These are phyloP conservation scores for Lindbergichthys nudifrons DNA, from an alignment of 2,797 vertebrate species.

Conservation along the genomic window DNA sequence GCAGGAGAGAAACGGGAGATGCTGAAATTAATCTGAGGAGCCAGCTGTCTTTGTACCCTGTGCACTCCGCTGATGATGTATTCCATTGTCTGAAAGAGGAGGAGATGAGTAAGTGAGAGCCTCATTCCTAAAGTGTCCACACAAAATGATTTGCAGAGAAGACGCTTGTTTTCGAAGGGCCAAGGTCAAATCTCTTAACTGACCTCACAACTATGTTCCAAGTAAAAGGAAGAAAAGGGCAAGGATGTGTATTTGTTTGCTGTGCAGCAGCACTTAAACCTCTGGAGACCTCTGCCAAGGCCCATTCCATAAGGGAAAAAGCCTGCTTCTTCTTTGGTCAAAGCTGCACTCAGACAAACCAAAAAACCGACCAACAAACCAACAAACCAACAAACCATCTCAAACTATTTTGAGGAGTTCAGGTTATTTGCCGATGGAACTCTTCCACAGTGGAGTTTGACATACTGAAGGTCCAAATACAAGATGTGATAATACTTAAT, in stretches of 20 bases:
- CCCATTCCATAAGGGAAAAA: too few species aligned
- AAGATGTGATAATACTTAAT: not conserved
- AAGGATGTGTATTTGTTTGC: not conserved
- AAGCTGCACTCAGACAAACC: too few species aligned
- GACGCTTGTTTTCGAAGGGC: constrained; percentile 18
- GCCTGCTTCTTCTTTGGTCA: too few species aligned
- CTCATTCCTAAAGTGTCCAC: constrained; percentile 45
- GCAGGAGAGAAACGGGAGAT: constrained; percentile 56
- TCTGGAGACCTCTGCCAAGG: not conserved
- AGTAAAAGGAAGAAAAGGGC: not conserved
- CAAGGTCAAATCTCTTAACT: constrained; percentile 46
- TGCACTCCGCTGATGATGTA: constrained; percentile 75
- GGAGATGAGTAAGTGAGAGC: constrained; percentile 59
- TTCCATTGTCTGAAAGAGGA: constrained; percentile 59
- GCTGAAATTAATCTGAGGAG: constrained; percentile 73
- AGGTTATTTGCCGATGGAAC: not conserved
- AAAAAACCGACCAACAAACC: too few species aligned
- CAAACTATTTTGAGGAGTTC: not conserved
- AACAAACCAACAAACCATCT: too few species aligned
- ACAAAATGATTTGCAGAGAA: constrained; percentile 38
- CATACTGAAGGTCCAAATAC: not conserved
- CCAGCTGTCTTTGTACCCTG: constrained; percentile 71
- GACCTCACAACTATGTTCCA: constrained; percentile 2
- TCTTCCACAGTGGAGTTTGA: not conserved
- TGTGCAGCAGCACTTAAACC: not conserved